A percentile compares a stretch with the other conserved stretches of the same genome.
Conservation (phyloP, 2,113 vertebrate genomes). For the Hydrolagus affinis region DNA sequence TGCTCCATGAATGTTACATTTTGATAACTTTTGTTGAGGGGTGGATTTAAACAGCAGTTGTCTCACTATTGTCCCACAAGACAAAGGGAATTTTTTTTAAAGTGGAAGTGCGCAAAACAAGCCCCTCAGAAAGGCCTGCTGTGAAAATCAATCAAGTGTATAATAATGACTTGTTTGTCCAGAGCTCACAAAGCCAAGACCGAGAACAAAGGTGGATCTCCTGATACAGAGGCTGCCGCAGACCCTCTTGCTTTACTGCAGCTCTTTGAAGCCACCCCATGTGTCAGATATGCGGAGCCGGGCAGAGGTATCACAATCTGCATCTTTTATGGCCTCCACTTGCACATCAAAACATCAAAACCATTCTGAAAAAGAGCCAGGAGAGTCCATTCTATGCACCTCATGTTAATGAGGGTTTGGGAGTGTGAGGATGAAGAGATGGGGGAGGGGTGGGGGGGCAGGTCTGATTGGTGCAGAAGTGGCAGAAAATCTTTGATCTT, state of each 20-base stretch:
- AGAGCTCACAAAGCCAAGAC: conserved; percentile 53
- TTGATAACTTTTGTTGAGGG: conserved; percentile 6
- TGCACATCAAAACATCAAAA: conserved; percentile 28
- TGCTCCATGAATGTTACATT: conserved; percentile 28
- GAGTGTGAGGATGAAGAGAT: conserved; percentile 18
- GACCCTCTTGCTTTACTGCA: conserved; percentile 41
- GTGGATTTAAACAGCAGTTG: neutral
- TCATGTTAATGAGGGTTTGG: conserved; percentile 43
- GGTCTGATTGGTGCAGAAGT: conserved; percentile 33
- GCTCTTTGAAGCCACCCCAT: conserved; percentile 43
- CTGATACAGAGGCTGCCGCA: conserved; percentile 30
- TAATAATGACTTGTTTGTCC: conserved; percentile 38
- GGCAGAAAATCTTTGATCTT: conserved; percentile 54
- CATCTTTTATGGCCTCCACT: conserved; percentile 60
- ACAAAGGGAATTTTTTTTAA: conserved; percentile 19
- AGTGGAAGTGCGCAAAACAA: neutral
- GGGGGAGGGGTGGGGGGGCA: conserved; percentile 31
- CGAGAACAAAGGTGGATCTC: conserved; percentile 54
- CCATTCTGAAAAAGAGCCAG: neutral
- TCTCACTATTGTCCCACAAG: neutral
- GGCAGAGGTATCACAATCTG: conserved; percentile 58
- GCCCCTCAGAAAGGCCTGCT: conserved; percentile 33
- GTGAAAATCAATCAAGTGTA: conserved; percentile 40
- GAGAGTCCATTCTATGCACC: conserved; percentile 55
- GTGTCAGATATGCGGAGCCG: conserved; percentile 72